Evolutionary conservation across 1,140 invertebrate genomes (phyloP), one percentile per base, ranked within the genome.

Genomic region (Battus philenor): DNA sequence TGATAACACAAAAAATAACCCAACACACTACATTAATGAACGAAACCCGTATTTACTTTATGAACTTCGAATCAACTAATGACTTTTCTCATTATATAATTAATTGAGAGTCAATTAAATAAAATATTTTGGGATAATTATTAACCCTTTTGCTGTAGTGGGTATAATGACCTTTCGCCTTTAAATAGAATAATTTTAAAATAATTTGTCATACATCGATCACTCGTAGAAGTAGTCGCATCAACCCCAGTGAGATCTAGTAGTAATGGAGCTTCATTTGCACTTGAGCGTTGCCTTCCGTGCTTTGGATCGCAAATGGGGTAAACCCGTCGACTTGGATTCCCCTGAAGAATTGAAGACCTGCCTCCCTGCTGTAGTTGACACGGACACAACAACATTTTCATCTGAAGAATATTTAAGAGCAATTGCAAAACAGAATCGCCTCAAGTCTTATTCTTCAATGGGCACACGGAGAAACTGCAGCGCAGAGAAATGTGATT

Each of bases 221-320:
- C 38, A 29, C 13, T 16, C 9, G 26, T 41, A 17, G 13, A 18
- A 1, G 7, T 9, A 7, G 4, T 8, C 13, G 13, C 13, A 41
- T 17, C 2, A 29, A 13, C 38, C 16, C 11, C 13, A 12, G 20
- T 27, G 17, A n/a, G 26, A 10, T 4, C 2, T 27, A 16, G 10
- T 24, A 46, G 56, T 45, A 47, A 78, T 78, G 71, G 65, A 73
- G 26, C 50, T 72, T 1, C 73, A 77, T 50, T 39, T 70, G 9
- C 73, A 74, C 52, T 48, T 74, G 41, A 62, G 59, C 4, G 44
- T 50, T 4, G 68, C 68, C 3, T 73, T 63, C 31, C 62, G 73
- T 33, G 55, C 60, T 4, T 49, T 77, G 22, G 68, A 74, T 41
- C 36, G 44, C n/a, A 71, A 75, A 43, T 75, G 68, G 73, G 70